These are phyloP conservation scores for Athalia circularis DNA, from an alignment of 2,888 invertebrate genomes.

Conservation along the genomic window DNA sequence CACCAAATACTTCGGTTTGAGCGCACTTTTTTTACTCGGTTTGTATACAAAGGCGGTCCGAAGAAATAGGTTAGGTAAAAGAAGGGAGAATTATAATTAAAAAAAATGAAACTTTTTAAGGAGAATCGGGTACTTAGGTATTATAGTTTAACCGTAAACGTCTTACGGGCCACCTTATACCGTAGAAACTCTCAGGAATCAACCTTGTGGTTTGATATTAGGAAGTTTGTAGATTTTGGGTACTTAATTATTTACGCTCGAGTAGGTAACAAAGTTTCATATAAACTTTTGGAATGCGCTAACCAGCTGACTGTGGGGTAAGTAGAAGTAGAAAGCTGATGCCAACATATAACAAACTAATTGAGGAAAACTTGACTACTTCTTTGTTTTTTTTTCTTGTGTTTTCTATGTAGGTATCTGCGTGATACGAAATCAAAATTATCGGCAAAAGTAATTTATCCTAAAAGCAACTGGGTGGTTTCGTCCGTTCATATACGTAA, in stretches of 20 bases:
- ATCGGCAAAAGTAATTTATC: no score
- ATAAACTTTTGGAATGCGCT: slow-evolving; percentile 34
- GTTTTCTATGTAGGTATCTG: background rate
- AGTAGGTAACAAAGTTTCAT: slow-evolving; percentile 27
- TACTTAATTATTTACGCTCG: slow-evolving; percentile 36
- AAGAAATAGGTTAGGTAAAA: background rate
- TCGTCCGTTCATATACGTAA: no score
- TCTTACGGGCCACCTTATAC: no score
- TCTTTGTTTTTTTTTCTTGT: background rate
- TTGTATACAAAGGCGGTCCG: background rate
- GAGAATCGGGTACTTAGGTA: no score
- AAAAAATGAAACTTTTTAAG: background rate
- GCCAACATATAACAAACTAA: background rate
- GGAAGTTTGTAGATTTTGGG: slow-evolving; percentile 28
- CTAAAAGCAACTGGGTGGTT: no score
- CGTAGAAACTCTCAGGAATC: background rate
- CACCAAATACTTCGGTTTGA: no score
- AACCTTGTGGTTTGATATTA: slow-evolving; percentile 31
- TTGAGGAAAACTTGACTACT: background rate
- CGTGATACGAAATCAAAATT: no score
- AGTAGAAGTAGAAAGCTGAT: background rate
- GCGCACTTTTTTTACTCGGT: no score
- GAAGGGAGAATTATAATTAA: background rate
- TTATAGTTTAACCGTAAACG: no score
- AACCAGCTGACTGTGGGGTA: slow-evolving; percentile 20